Percentiles rank a stretch among this genome's conserved stretches.
Evolutionary conservation across 2,113 vertebrate genomes (phyloP).

Genomic region (Xiphophorus hellerii): DNA sequence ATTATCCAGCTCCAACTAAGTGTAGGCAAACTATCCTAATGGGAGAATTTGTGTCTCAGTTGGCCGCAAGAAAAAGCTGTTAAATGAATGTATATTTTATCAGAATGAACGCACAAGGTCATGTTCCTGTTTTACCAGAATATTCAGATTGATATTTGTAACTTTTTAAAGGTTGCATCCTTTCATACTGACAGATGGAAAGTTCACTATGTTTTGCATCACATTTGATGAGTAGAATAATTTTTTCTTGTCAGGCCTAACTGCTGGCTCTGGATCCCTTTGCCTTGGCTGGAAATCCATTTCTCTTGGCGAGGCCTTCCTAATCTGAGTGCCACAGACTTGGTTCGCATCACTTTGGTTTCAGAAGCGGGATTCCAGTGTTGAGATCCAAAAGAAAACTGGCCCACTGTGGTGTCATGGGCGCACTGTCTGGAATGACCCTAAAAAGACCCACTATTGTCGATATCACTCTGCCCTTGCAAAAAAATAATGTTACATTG

Average conservation of each 20-base stretch:
- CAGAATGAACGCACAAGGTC: not conserved
- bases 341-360: constrained; percentile 69
- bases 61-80: constrained; percentile 13
- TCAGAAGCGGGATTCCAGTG: constrained; percentile 73
- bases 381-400: constrained; percentile 73
- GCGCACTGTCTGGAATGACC: constrained; percentile 64
- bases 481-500: constrained; percentile 67
- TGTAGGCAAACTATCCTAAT: constrained; percentile 75
- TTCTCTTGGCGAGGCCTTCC: constrained; percentile 71
- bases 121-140: not conserved
- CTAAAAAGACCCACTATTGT: constrained; percentile 52
- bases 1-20: constrained; percentile 77
- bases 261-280: constrained; percentile 65
- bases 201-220: constrained; percentile 43
- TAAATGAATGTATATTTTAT: constrained; percentile 11
- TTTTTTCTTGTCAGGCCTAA: constrained; percentile 57
- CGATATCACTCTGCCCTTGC: constrained; percentile 37
- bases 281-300: constrained; percentile 69
- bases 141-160: not conserved
- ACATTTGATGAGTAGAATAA: constrained; percentile 41
- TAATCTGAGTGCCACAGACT: constrained; percentile 81
- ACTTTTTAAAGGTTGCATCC: constrained; percentile 21
- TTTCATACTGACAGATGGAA: constrained; percentile 46
- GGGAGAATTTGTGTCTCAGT: constrained; percentile 35
- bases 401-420: constrained; percentile 60